phyloP scores from a whole-genome alignment of 2,113 vertebrate species.

The Pluvianellus socialis region DNA sequence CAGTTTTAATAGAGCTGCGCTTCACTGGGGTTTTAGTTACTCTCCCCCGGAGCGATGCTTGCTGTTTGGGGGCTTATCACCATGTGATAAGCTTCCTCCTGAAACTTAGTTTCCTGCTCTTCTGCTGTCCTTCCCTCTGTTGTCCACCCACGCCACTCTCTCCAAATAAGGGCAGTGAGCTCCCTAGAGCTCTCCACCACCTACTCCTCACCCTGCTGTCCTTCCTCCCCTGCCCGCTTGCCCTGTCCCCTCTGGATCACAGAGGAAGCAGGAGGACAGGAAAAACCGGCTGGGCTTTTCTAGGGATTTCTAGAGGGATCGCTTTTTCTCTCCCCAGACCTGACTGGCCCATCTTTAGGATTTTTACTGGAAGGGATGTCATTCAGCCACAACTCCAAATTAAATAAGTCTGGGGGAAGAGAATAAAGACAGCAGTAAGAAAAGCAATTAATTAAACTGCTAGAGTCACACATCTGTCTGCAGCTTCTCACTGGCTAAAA shows the following conservation, averaged over 20 bases:
- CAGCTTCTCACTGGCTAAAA: background rate
- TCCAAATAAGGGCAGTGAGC: background rate
- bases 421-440: background rate
- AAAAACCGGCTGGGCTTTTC: background rate
- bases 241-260: background rate
- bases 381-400: background rate
- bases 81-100: background rate
- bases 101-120: background rate
- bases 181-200: constrained; percentile 9
- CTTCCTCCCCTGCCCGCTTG: background rate
- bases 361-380: background rate
- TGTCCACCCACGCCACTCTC: background rate
- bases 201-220: background rate
- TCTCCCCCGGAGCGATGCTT: background rate
- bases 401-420: background rate
- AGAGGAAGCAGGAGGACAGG: background rate
- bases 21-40: background rate
- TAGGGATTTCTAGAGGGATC: background rate
- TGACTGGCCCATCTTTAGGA: background rate
- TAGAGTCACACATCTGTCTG: background rate
- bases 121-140: background rate
- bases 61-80: background rate
- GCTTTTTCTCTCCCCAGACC: background rate
- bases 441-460: background rate
- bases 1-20: background rate